A percentile compares a stretch with the other conserved stretches of the same genome.
phyloP scores from a whole-genome alignment of 2,113 vertebrate genomes.

The Muscicapa adusta region DNA sequence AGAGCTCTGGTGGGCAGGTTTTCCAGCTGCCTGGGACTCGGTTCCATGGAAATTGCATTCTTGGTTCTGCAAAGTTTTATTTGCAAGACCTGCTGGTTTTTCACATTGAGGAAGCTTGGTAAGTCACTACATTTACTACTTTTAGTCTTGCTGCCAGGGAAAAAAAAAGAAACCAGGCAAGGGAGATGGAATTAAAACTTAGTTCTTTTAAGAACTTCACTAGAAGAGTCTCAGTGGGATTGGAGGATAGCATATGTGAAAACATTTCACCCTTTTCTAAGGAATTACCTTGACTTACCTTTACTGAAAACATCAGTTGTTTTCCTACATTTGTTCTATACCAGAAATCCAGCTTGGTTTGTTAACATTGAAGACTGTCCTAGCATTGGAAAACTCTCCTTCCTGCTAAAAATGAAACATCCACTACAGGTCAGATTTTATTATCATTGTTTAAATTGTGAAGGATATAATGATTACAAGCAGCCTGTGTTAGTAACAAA shows the following conservation, averaged over 20 bases:
- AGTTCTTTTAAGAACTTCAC: constrained; percentile 28
- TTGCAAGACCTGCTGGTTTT: constrained; percentile 8
- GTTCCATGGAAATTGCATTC: background rate
- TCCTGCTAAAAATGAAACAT: background rate
- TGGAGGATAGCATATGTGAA: background rate
- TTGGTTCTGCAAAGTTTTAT: constrained; percentile 2
- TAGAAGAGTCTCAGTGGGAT: constrained; percentile 5
- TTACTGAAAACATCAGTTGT: background rate
- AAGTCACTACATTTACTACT: constrained; percentile 55
- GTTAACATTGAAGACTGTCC: background rate
- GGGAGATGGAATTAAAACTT: background rate
- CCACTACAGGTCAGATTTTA: background rate
- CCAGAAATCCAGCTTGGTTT: background rate
- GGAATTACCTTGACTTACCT: constrained; percentile 19
- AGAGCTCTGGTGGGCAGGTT: constrained; percentile 1
- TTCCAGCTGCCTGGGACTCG: constrained; percentile 22
- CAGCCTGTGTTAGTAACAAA: constrained; percentile 37
- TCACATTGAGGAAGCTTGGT: constrained; percentile 23
- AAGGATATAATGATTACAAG: constrained; percentile 30
- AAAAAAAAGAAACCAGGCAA: background rate
- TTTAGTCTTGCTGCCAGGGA: constrained; percentile 19
- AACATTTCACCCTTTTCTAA: background rate
- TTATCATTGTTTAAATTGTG: background rate
- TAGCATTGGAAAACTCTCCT: background rate
- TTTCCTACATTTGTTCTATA: background rate